phyloP scores from a whole-genome alignment of 1,140 invertebrate genomes.

The Drosophila nigrodunni region DNA sequence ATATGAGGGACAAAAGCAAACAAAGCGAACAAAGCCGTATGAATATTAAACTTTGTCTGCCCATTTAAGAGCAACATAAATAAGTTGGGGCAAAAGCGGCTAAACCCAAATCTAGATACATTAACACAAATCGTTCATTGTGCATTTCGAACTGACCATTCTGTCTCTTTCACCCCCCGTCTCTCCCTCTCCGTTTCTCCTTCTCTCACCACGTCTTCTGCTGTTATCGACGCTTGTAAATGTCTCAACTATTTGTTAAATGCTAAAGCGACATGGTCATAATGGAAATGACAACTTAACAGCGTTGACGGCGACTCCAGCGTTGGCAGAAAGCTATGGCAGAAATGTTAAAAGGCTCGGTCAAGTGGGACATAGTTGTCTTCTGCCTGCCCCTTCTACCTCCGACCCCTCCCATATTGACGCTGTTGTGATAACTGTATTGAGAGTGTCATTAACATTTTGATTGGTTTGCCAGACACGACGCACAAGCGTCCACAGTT shows the following conservation, averaged over 20 bases:
- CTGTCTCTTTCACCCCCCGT: not conserved
- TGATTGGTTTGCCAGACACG: constrained; percentile 68
- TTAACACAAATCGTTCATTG: constrained; percentile 75
- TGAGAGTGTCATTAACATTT: constrained; percentile 84
- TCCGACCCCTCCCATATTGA: constrained; percentile 2
- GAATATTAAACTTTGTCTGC: constrained; percentile 68
- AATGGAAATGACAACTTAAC: constrained; percentile 84
- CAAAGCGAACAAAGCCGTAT: constrained; percentile 41
- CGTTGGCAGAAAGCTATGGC: constrained; percentile 41
- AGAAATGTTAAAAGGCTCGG: constrained; percentile 78
- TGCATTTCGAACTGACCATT: constrained; percentile 51
- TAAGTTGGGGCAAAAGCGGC: constrained; percentile 48
- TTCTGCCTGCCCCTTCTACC: not conserved
- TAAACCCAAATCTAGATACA: constrained; percentile 64
- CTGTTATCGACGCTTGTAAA: constrained; percentile 79
- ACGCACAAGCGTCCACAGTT: constrained; percentile 45
- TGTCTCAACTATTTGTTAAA: constrained; percentile 85
- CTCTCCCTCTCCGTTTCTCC: not conserved
- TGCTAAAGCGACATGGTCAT: constrained; percentile 84
- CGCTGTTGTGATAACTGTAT: constrained; percentile 76
- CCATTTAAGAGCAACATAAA: constrained; percentile 75
- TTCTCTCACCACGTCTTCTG: not conserved
- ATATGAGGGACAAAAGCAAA: constrained; percentile 10
- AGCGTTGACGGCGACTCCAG: constrained; percentile 58
- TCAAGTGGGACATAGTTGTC: constrained; percentile 45